phyloP scores from a whole-genome alignment of 1,140 invertebrate species.

The Ostrea edulis region DNA sequence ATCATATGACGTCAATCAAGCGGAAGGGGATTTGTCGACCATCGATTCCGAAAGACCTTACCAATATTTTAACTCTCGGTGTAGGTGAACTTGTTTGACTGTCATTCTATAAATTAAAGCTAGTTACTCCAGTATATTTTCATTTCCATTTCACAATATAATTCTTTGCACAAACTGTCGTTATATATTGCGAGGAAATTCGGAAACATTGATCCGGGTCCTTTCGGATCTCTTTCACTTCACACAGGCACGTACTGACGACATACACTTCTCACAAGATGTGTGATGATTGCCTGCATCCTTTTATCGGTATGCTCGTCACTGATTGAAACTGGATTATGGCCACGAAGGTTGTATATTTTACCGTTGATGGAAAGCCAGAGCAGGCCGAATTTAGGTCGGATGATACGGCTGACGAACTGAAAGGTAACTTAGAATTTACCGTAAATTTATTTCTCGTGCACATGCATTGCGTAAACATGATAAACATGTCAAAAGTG shows the following conservation, averaged over 20 bases:
- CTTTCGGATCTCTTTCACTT: conserved; percentile 31
- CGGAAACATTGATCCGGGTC: background rate
- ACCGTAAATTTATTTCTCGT: background rate
- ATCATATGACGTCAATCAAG: conserved; percentile 32
- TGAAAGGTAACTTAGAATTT: conserved; percentile 69
- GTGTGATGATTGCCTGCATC: conserved; percentile 26
- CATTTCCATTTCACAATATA: too few species aligned
- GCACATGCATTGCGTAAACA: too few species aligned
- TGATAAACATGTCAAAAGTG: too few species aligned
- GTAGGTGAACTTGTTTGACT: too few species aligned
- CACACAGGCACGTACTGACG: background rate
- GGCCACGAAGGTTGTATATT: conserved; percentile 72
- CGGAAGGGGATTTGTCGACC: background rate
- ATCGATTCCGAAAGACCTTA: background rate
- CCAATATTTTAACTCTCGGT: too few species aligned
- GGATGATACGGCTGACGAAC: conserved; percentile 69
- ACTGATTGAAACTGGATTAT: conserved; percentile 49
- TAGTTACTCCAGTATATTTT: too few species aligned
- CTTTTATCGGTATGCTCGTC: background rate
- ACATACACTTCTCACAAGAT: conserved; percentile 11
- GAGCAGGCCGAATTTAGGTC: conserved; percentile 71
- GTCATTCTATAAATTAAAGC: too few species aligned
- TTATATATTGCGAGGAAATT: background rate
- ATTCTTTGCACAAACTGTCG: too few species aligned
- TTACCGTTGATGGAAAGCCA: conserved; percentile 66